Conservation (phyloP, 2,113 vertebrate genomes). For the Hystrix brachyura region DNA sequence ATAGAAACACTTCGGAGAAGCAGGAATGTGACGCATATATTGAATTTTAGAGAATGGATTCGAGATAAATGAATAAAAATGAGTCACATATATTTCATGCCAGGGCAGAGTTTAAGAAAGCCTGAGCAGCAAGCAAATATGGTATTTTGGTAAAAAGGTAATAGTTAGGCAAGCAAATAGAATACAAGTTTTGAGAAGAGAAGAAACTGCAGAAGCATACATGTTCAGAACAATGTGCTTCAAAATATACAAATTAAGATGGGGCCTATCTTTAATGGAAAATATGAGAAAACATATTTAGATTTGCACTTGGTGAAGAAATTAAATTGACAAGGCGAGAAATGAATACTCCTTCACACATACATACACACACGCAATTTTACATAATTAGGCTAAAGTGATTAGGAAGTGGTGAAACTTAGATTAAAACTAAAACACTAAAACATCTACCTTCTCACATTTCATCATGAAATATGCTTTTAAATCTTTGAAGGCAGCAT, state of each 20-base stretch:
- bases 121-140: neutral
- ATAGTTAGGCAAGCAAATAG: neutral
- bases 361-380: neutral
- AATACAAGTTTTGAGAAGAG: neutral
- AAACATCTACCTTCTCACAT: neutral
- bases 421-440: neutral
- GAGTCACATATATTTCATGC: neutral
- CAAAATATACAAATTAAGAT: neutral
- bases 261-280: neutral
- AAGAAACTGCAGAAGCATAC: neutral
- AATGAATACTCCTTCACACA: neutral
- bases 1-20: neutral
- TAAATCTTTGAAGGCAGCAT: neutral
- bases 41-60: neutral
- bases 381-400: neutral
- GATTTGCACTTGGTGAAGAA: neutral
- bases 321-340: neutral
- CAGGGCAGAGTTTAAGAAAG: neutral
- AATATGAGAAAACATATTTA: neutral
- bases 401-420: neutral
- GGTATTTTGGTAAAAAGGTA: neutral
- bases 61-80: neutral
- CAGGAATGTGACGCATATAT: neutral
- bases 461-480: neutral
- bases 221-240: neutral